These are phyloP conservation scores for Alethe castanea DNA, from an alignment of 2,113 vertebrate genomes.

Conservation along the genomic window DNA sequence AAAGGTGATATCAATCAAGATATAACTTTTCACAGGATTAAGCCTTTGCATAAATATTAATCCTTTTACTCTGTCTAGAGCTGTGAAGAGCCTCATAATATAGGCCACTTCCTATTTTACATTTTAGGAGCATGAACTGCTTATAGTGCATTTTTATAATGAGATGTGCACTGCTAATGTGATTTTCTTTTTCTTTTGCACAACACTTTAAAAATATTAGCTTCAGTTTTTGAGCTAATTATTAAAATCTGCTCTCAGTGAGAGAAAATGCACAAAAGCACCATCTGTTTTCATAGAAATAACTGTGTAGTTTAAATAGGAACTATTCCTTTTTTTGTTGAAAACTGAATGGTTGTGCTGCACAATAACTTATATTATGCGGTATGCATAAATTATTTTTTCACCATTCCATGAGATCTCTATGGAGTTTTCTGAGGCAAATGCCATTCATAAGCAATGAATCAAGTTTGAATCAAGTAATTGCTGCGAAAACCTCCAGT, in stretches of 20 bases:
- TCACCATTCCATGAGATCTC: background rate
- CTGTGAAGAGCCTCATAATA: background rate
- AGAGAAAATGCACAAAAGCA: background rate
- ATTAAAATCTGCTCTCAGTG: background rate
- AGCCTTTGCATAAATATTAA: conserved; percentile 22
- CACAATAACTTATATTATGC: background rate
- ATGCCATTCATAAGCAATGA: background rate
- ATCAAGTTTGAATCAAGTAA: background rate
- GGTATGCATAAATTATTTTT: background rate
- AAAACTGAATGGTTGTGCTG: background rate
- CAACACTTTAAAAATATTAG: background rate
- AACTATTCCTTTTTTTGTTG: background rate
- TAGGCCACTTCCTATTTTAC: background rate
- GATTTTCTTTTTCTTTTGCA: background rate
- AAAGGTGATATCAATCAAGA: conserved; percentile 21
- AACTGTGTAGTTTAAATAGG: background rate
- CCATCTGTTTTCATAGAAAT: conserved; percentile 20
- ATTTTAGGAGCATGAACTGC: conserved; percentile 29
- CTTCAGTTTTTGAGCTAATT: conserved; percentile 4
- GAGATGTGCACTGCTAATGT: background rate
- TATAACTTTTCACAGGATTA: conserved; percentile 4
- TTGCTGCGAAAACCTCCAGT: background rate
- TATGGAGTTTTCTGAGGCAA: background rate
- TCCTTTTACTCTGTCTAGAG: background rate
- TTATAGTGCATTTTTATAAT: conserved; percentile 36